phyloP scores from a whole-genome alignment of 1,140 invertebrate species.

The Ceratoteleas bidentatus region DNA sequence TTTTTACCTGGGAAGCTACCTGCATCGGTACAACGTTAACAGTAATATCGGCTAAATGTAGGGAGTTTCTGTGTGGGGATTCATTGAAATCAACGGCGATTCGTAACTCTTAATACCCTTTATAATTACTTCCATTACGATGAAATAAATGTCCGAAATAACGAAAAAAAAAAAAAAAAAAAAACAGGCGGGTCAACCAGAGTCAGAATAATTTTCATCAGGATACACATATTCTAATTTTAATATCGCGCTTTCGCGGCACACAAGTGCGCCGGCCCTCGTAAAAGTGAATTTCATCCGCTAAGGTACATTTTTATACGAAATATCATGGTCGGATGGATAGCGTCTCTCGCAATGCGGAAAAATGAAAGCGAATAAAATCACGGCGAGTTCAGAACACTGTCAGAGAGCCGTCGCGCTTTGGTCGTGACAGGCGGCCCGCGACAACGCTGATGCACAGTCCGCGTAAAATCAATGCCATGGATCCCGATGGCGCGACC shows the following conservation, averaged over 20 bases:
- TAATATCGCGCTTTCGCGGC: constrained; percentile 38
- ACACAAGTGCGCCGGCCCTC: constrained; percentile 30
- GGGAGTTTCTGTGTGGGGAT: too few relatives aligned
- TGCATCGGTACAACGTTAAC: too few relatives aligned
- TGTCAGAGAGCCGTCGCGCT: constrained; percentile 52
- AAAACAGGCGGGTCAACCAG: not conserved
- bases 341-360: constrained; percentile 51
- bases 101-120: too few relatives aligned
- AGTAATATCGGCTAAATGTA: too few relatives aligned
- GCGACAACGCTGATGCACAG: constrained; percentile 37
- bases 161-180: too few relatives aligned
- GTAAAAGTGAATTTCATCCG: constrained; percentile 47
- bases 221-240: constrained; percentile 53
- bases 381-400: constrained; percentile 49
- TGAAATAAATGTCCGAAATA: too few relatives aligned
- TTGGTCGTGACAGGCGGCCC: constrained; percentile 52
- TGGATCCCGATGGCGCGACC: constrained; percentile 48
- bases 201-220: constrained; percentile 42
- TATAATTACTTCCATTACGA: too few relatives aligned
- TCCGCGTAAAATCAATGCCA: constrained; percentile 47
- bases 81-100: too few relatives aligned
- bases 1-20: too few relatives aligned
- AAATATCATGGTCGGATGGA: constrained; percentile 60
- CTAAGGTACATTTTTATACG: constrained; percentile 56
- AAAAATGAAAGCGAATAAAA: constrained; percentile 65